Evolutionary conservation across 2,888 invertebrate genomes (phyloP), one percentile per base, ranked within the genome.

Genomic region (Andrena haemorrhoa): DNA sequence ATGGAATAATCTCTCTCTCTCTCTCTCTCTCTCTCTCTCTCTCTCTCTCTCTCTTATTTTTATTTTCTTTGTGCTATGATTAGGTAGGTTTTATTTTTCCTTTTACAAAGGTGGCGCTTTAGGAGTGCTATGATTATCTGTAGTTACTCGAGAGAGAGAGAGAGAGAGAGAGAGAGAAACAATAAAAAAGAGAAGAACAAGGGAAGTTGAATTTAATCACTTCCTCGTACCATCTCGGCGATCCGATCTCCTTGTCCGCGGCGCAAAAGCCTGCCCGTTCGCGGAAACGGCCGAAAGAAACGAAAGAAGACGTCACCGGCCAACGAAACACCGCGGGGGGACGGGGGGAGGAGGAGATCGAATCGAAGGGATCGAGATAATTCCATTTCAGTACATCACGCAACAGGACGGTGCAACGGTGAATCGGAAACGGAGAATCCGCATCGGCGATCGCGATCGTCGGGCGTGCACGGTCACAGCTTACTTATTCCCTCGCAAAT

Each of bases 301-400:
- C 71, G 71, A 74, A 80, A 63, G 72, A 80, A 80, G 80, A 79
- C 68, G 61, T 68, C 79, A 80, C 56, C 64, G 53, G 80, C 49
- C 63, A 73, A 65, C 64, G 79, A 74, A 80, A 69, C 66, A 64
- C 63, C 61, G 63, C 53, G 51, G 73, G 1, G 49, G 49, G 49
- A 2, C 23, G 29, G 41, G 4, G 3, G 4, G 10, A 8, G 23
- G 53, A 53, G 23, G 60, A 74, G 81, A 81, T 81, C 69, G 80
- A 80, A 81, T 73, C 81, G 79, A 79, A 79, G 65, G 81, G 65
- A 70, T 70, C 76, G 76, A 82, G 82, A 82, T 82, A 82, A 79
- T 71, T 79, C 82, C 79, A 75, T 75, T 71, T 71, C 71, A 63
- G 71, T 75, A 79, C 71, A 75, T 82, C 82, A 68, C 79, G 66